Conservation (phyloP, 2,797 vertebrate genomes). For the Furcifer pardalis region DNA sequence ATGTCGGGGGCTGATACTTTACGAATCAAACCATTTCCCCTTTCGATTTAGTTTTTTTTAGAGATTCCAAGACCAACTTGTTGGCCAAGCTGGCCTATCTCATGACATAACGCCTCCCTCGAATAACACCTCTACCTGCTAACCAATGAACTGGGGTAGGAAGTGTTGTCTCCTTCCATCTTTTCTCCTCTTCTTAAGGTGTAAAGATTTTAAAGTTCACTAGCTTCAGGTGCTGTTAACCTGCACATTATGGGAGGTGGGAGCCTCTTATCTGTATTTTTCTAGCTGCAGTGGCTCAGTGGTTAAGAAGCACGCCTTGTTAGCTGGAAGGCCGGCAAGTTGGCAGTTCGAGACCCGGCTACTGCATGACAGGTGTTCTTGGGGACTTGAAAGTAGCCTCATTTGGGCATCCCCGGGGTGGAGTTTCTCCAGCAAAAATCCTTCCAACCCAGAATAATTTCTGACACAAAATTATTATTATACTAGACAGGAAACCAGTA, state of each 20-base stretch:
- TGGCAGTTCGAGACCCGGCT: no score
- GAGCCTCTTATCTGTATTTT: background rate
- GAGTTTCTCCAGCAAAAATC: no score
- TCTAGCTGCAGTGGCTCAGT: no score
- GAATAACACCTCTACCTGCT: slow-evolving; percentile 48
- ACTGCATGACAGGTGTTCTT: no score
- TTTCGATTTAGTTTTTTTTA: slow-evolving; percentile 44
- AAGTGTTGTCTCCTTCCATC: slow-evolving; percentile 18
- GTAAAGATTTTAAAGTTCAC: slow-evolving; percentile 43
- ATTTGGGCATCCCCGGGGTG: no score
- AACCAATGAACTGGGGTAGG: slow-evolving; percentile 46
- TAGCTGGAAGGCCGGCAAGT: no score
- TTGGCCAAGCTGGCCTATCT: slow-evolving; percentile 40
- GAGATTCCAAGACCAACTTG: slow-evolving; percentile 59
- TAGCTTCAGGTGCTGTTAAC: slow-evolving; percentile 11
- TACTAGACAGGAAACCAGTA: background rate
- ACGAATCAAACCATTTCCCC: slow-evolving; percentile 66
- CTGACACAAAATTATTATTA: no score
- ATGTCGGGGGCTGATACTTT: slow-evolving; percentile 67
- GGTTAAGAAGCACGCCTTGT: no score
- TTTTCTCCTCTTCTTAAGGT: slow-evolving; percentile 15
- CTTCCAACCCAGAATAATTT: no score
- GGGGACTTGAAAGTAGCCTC: no score
- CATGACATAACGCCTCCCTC: background rate
- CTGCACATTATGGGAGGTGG: background rate